phyloP scores from a whole-genome alignment of 2,888 invertebrate species.

The Meghimatium bilineatum region DNA sequence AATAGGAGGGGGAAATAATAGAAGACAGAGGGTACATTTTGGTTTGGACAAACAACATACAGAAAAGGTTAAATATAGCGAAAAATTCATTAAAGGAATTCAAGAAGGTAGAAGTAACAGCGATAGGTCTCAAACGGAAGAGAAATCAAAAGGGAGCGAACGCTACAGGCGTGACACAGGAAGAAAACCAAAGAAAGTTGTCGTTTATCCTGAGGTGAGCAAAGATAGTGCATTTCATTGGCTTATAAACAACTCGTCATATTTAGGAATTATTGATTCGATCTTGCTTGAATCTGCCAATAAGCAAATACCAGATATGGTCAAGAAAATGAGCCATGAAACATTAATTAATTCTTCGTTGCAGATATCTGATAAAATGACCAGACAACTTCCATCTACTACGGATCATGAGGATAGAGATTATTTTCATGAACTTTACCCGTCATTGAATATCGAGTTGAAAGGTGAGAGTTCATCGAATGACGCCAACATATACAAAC shows the following conservation, averaged over 20 bases:
- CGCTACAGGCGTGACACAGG: background rate
- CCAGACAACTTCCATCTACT: background rate
- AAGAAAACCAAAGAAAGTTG: background rate
- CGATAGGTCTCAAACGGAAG: background rate
- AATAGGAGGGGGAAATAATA: background rate
- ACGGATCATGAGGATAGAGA: background rate
- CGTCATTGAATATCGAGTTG: background rate
- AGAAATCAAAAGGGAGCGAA: background rate
- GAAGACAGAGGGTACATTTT: background rate
- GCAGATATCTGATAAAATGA: background rate
- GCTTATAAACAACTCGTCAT: conserved; percentile 13
- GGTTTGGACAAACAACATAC: background rate
- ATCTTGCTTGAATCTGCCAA: background rate
- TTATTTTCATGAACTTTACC: background rate
- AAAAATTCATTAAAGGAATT: background rate
- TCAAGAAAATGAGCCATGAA: background rate
- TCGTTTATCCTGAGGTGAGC: background rate
- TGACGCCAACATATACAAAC: background rate
- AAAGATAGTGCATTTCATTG: background rate
- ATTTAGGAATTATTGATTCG: background rate
- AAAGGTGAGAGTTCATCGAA: background rate
- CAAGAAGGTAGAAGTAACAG: background rate
- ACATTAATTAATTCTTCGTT: background rate
- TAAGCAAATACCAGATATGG: background rate
- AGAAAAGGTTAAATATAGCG: background rate